Conservation (phyloP, 2,888 invertebrate genomes). For the Aquatica leii region DNA sequence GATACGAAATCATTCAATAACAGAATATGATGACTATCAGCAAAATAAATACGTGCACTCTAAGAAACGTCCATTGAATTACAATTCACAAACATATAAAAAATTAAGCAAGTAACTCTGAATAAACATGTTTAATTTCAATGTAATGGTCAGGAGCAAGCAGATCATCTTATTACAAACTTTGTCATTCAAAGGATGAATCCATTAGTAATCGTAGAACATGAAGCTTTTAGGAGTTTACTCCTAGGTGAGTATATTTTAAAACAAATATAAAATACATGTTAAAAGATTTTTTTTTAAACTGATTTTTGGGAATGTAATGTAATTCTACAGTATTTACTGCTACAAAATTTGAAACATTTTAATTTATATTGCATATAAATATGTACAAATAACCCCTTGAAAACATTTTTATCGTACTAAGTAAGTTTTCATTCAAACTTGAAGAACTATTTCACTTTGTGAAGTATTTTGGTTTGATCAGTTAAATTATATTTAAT, state of each 20-base stretch:
- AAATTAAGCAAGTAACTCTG: not conserved
- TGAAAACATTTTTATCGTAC: not conserved
- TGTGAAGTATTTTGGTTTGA: not conserved
- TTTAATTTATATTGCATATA: no score
- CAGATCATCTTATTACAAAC: no score
- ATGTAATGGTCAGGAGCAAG: not conserved
- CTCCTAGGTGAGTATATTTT: not conserved
- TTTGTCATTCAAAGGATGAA: not conserved
- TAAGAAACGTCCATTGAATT: no score
- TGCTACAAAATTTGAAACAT: no score
- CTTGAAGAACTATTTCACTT: not conserved
- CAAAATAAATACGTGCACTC: not conserved
- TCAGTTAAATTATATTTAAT: not conserved
- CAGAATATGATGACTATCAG: not conserved
- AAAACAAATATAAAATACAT: not conserved
- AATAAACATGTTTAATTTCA: not conserved
- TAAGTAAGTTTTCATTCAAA: not conserved
- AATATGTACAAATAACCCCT: not conserved
- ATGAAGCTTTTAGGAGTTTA: not conserved
- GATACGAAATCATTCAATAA: not conserved
- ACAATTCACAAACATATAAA: not conserved
- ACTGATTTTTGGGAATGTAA: not conserved
- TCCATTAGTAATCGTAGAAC: not conserved
- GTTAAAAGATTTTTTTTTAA: not conserved
- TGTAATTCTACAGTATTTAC: no score